These are phyloP conservation scores for Crax fasciolata DNA, from an alignment of 2,797 vertebrate genomes.

Conservation along the genomic window DNA sequence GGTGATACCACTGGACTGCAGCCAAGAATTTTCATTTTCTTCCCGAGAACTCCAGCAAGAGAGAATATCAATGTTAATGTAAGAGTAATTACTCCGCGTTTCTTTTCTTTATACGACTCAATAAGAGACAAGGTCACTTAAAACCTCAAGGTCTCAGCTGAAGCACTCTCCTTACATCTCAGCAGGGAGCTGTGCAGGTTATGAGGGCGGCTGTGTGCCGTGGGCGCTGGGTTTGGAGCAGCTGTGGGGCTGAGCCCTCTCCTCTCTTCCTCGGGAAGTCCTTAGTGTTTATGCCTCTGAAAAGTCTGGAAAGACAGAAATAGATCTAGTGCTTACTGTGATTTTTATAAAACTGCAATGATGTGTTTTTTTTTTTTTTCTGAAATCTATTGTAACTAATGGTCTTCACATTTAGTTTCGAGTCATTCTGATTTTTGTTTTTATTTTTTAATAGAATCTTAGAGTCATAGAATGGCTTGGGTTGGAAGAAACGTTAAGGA, in stretches of 20 bases:
- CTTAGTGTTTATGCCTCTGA: not conserved
- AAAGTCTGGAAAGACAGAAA: not conserved
- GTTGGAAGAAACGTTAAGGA: not conserved
- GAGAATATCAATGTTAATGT: not conserved
- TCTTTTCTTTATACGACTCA: not conserved
- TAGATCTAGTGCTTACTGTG: not conserved
- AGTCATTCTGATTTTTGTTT: not conserved
- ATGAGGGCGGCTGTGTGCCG: too few relatives aligned
- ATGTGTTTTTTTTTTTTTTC: not conserved
- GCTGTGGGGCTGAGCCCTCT: not conserved
- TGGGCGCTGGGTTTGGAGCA: not conserved
- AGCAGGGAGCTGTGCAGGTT: too few relatives aligned
- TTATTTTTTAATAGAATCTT: too few relatives aligned
- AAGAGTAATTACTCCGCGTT: not conserved
- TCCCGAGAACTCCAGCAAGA: not conserved
- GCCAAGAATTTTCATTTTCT: not conserved
- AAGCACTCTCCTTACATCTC: not conserved
- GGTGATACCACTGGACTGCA: not conserved
- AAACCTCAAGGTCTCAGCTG: not conserved
- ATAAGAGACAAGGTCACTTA: not conserved
- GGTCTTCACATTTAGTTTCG: not conserved
- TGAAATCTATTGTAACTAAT: not conserved
- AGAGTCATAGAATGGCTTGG: not conserved
- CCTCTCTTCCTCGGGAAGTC: not conserved
- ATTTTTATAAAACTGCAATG: not conserved